Evolutionary conservation across 1,140 invertebrate genomes (phyloP).

Genomic region (Calliphora vicina): DNA sequence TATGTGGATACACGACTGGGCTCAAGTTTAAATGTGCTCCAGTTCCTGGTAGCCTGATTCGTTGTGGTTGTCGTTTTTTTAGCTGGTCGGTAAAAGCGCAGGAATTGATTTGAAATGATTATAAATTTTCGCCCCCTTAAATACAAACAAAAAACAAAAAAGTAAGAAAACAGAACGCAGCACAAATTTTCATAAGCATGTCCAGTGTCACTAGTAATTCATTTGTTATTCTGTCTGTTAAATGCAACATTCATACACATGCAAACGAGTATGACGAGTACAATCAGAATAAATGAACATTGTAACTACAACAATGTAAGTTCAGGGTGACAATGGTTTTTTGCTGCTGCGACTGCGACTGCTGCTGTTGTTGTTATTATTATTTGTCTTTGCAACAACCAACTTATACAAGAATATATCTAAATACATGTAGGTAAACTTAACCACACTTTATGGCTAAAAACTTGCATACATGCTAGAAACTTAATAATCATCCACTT

Average conservation of each 20-base stretch:
- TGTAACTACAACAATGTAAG: constrained; percentile 9
- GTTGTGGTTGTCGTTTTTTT: neutral
- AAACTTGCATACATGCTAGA: neutral
- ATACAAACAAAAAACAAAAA: neutral
- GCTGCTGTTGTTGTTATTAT: neutral
- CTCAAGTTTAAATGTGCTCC: neutral
- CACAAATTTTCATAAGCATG: constrained; percentile 30
- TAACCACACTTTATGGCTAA: neutral
- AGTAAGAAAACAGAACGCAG: neutral
- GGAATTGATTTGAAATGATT: constrained; percentile 34
- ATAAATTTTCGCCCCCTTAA: constrained; percentile 35
- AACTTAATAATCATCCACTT: constrained; percentile 15
- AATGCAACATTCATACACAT: constrained; percentile 6
- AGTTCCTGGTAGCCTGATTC: neutral
- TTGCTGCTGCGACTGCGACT: too few species aligned
- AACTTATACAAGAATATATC: neutral
- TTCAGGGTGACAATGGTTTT: constrained; percentile 9
- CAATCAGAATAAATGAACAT: neutral
- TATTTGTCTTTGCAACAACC: neutral
- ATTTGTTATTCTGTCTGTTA: constrained; percentile 31
- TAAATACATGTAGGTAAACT: neutral
- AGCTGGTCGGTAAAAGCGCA: neutral
- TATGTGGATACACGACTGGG: neutral
- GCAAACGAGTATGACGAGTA: neutral
- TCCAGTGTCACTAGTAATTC: constrained; percentile 32